Evolutionary conservation across 2,113 vertebrate species (phyloP), one percentile per base, ranked within the genome.

Genomic region (Canis aureus): DNA sequence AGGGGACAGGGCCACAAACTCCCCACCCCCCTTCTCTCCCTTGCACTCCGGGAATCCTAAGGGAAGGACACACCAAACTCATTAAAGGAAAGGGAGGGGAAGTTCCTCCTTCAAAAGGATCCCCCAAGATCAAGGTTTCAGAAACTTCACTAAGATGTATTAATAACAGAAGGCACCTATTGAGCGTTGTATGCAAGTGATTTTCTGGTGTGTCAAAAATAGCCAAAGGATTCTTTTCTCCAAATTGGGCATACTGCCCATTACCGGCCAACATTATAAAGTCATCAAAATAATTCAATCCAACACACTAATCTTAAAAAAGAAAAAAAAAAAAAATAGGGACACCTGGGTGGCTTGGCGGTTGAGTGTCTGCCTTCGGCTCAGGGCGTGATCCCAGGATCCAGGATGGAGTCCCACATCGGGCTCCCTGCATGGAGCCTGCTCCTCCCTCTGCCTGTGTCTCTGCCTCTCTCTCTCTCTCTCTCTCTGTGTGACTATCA

Each of bases 101-200:
- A 38, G 66, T 55, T 87, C n/a, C 23, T 76, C n/a, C 32, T 62
- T 92, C 23, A 38, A 71, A 92, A 60, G 29, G 8, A 59, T 35
- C 67, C 59, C 69, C 64, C n/a, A 91, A 89, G 85, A 62, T 8
- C 27, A 51, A 38, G 8, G 29, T 51, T 84, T 57, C 81, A 57
- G 29, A 80, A 66, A 66, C 78, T 38, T 57, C 53, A 49, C 2
- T 23, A 67, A 57, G 17, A 32, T 6, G 29, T 8, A 17, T 11
- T 71, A 67, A 27, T 0, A 53, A 57, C 0, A 43, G 84, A 76
- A 3, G 11, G 9, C 7, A 29, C 10, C 27, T 64, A 35, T 0
- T 27, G 59, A 60, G n/a, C 49, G 15, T 73, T 55, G 67, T 7
- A 49, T 8, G 78, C 67, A 85, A 64, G 23, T 2, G 6, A 27